Percentiles rank a stretch among this genome's conserved stretches.
Conservation (phyloP, 2,797 vertebrate species). For the Alca torda region DNA sequence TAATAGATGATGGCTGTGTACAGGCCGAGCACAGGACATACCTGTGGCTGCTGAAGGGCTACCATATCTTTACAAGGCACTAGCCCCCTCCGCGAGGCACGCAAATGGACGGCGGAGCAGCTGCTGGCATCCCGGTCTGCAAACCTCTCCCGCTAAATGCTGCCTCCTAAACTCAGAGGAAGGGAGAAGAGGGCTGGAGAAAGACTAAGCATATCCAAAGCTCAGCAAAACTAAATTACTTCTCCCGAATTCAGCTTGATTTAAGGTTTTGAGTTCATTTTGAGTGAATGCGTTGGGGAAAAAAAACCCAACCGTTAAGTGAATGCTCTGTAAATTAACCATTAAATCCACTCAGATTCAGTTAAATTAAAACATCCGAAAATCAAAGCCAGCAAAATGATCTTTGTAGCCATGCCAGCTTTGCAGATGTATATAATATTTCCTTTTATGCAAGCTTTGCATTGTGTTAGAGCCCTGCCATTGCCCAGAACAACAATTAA, state of each 20-base stretch:
- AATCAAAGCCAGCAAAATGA: neutral
- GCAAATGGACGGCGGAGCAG: neutral
- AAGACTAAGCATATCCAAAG: neutral
- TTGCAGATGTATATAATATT: neutral
- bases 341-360: neutral
- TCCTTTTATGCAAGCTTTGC: neutral
- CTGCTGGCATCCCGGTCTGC: neutral
- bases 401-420: neutral
- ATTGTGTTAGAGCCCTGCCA: neutral
- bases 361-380: neutral
- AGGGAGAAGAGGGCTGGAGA: neutral
- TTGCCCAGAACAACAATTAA: neutral
- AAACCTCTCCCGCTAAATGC: neutral
- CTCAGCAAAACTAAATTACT: conserved; percentile 20
- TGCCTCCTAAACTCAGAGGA: neutral
- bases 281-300: neutral
- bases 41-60: neutral
- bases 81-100: neutral
- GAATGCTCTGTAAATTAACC: neutral
- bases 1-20: neutral
- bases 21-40: neutral
- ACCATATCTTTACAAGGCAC: neutral
- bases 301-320: neutral
- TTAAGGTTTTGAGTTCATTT: neutral
- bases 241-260: neutral